A percentile compares a stretch with the other conserved stretches of the same genome.
Evolutionary conservation across 2,888 invertebrate species (phyloP).

Genomic region (Ophonus ardosiacus): DNA sequence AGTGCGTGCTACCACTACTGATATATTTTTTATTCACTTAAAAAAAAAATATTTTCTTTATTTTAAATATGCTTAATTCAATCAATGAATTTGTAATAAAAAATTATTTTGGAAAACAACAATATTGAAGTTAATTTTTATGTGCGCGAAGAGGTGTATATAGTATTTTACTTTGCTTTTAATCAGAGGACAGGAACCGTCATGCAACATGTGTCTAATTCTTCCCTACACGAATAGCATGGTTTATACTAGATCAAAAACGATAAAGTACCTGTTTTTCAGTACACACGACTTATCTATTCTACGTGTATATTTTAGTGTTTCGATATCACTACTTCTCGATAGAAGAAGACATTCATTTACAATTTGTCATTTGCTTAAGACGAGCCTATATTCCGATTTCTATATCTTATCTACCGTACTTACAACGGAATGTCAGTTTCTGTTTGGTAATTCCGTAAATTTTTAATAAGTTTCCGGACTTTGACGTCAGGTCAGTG

Average conservation of each 20-base stretch:
- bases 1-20: too few relatives aligned
- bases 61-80: too few relatives aligned
- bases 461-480: constrained; percentile 15
- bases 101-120: too few relatives aligned
- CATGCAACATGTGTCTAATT: background rate
- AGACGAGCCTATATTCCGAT: constrained; percentile 23
- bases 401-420: constrained; percentile 50
- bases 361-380: constrained; percentile 56
- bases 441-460: background rate
- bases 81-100: too few relatives aligned
- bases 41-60: too few relatives aligned
- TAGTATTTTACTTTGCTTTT: too few relatives aligned
- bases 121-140: too few relatives aligned
- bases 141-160: too few relatives aligned
- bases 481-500: background rate
- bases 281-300: constrained; percentile 45
- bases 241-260: constrained; percentile 5
- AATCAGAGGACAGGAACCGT: background rate
- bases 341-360: constrained; percentile 50
- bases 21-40: too few relatives aligned
- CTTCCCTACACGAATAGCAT: background rate
- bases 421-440: background rate
- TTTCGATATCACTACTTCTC: constrained; percentile 34
- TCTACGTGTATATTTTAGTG: constrained; percentile 49
- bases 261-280: constrained; percentile 42